These are phyloP conservation scores for Perizoma flavofasciatum DNA, from an alignment of 2,888 invertebrate species.

Conservation along the genomic window DNA sequence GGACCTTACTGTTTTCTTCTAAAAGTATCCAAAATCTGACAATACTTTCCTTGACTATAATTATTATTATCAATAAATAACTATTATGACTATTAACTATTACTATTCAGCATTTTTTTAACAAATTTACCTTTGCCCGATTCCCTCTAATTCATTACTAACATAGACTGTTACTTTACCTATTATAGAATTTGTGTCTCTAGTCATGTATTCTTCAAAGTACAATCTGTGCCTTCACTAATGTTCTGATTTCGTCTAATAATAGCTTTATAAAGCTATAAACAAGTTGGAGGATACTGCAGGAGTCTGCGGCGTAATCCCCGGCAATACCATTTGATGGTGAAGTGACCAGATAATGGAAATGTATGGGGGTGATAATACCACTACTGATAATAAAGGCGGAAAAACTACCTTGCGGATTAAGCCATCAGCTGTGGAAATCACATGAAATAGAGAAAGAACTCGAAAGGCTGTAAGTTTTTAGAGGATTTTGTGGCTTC, in stretches of 20 bases:
- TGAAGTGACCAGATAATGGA: conserved; percentile 33
- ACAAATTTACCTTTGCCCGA: conserved; percentile 1
- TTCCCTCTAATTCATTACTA: conserved; percentile 12
- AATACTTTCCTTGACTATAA: background rate
- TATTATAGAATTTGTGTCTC: background rate
- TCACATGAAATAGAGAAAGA: conserved; percentile 1
- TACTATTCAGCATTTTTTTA: conserved; percentile 11
- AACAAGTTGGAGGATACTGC: conserved; percentile 52
- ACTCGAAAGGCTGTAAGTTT: background rate
- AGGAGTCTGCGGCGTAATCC: conserved; percentile 33
- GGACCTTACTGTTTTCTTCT: no score
- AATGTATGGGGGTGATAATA: conserved; percentile 38
- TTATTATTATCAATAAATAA: no score
- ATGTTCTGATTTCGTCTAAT: conserved; percentile 49
- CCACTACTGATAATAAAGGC: conserved; percentile 18
- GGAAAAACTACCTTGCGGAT: conserved; percentile 3
- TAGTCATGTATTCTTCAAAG: background rate
- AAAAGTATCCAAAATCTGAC: conserved; percentile 3
- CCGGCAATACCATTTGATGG: conserved; percentile 42
- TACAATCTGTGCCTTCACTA: conserved; percentile 8
- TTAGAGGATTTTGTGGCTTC: no score
- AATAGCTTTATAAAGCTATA: conserved; percentile 61
- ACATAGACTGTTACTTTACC: conserved; percentile 1
- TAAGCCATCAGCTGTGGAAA: conserved; percentile 15
- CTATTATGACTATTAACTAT: no score